Percentiles rank a stretch among this genome's conserved stretches.
Evolutionary conservation across 2,113 vertebrate genomes (phyloP).

Genomic region (Nyctereutes procyonoides): DNA sequence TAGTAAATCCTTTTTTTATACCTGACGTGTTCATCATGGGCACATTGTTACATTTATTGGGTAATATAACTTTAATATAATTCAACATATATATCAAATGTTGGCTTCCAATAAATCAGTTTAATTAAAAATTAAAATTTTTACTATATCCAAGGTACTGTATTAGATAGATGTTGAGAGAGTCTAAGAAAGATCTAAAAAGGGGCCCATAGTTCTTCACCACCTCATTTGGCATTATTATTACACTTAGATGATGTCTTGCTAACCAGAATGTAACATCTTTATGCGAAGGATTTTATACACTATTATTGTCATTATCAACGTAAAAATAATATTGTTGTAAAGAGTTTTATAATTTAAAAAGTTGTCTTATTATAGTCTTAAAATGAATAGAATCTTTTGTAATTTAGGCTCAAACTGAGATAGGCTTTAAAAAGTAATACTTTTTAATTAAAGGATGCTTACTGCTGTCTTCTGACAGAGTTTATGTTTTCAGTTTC

Average conservation of each 20-base stretch:
- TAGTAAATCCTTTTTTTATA: slow-evolving; percentile 5
- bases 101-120: not conserved
- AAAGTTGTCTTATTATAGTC: slow-evolving; percentile 34
- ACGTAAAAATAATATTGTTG: not conserved
- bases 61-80: slow-evolving; percentile 41
- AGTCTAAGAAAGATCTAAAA: not conserved
- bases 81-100: not conserved
- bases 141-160: not conserved
- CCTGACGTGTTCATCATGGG: not conserved
- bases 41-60: slow-evolving; percentile 43
- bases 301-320: not conserved
- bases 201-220: not conserved
- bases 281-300: slow-evolving; percentile 54
- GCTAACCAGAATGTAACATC: slow-evolving; percentile 34
- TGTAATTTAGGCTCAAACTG: slow-evolving; percentile 44
- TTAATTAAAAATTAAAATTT: slow-evolving; percentile 51
- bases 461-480: slow-evolving; percentile 49
- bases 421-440: slow-evolving; percentile 62
- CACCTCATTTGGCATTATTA: not conserved
- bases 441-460: slow-evolving; percentile 23
- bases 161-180: not conserved
- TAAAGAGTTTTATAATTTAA: slow-evolving; percentile 14
- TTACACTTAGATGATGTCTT: slow-evolving; percentile 15
- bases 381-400: slow-evolving; percentile 25
- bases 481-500: slow-evolving; percentile 15